Evolutionary conservation across 2,797 vertebrate species (phyloP).

Genomic region (Lateolabrax maculatus): DNA sequence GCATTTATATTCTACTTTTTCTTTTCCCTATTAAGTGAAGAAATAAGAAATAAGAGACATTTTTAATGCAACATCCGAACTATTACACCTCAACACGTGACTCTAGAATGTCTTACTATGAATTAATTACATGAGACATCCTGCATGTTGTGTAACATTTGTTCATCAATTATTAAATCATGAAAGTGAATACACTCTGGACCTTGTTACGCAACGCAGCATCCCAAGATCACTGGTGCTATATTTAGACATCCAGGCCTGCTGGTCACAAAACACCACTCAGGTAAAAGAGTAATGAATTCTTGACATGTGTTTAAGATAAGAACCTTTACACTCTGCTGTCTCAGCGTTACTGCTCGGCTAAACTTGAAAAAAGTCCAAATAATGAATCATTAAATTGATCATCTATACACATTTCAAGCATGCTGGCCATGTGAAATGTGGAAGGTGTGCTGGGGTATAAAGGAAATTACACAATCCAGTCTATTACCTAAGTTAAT

Average conservation of each 20-base stretch:
- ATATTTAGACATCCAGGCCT: conserved; percentile 48
- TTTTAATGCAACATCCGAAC: background rate
- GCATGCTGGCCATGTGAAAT: conserved; percentile 15
- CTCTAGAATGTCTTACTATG: background rate
- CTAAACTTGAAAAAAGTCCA: conserved; percentile 38
- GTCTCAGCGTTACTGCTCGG: conserved; percentile 54
- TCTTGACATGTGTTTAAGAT: conserved; percentile 62
- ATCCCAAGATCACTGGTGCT: conserved; percentile 51
- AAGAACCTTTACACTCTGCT: conserved; percentile 55
- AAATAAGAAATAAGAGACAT: background rate
- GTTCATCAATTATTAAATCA: conserved; percentile 69
- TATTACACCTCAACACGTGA: background rate
- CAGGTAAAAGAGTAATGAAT: conserved; percentile 50
- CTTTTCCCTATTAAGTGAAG: background rate
- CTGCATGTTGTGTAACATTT: conserved; percentile 68
- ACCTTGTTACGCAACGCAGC: conserved; percentile 61
- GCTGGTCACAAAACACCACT: conserved; percentile 36
- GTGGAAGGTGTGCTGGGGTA: conserved; percentile 45
- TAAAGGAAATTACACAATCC: conserved; percentile 63
- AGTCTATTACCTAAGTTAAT: conserved; percentile 57
- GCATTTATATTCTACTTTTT: background rate
- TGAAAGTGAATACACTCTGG: conserved; percentile 56
- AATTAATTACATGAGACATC: conserved; percentile 14
- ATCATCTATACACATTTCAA: background rate
- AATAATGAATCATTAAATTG: conserved; percentile 58